Evolutionary conservation across 2,888 invertebrate genomes (phyloP), one percentile per base, ranked within the genome.

Genomic region (Phrixothrix hirtus): DNA sequence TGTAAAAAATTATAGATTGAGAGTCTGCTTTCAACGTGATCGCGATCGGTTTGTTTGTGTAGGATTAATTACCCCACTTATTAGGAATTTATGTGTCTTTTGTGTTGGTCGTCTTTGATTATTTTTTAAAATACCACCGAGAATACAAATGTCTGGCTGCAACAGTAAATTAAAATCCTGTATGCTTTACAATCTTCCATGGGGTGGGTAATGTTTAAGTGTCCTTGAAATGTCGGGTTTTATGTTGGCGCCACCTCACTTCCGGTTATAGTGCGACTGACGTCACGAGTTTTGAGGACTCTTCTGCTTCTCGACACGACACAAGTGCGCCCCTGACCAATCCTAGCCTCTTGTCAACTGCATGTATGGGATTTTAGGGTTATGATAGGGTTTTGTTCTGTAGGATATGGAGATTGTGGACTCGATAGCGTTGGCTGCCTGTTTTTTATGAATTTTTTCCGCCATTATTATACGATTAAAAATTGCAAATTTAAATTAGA

Each of bases 251-350:
- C 51, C 47, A 51, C 50, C 50, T 36, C 47, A 51, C 46, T 46
- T 55, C 51, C 55, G 55, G 47, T 43, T 37, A 34, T 41, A 30
- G 49, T 53, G 58, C 27, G 57, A 50, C 53, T 58, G 58, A 55
- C 55, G 55, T 53, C 53, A 53, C 53, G 31, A 46, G 48, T 53
- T 55, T 48, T 27, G 30, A 55, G 55, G 30, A 37, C 54, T 44
- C 58, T 58, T 45, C 21, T 39, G 21, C 35, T 38, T 37, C 49
- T 55, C 57, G 35, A 50, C 57, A 38, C 46, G 51, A 43, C 43
- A 51, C 41, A 48, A 57, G 54, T 55, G 55, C 57, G 46, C 46
- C 55, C 54, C 51, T 53, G 57, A 55, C 55, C 57, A 54, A 51
- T 49, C 50, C 51, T 47, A 35, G 26, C 36, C 47, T 45, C 55